phyloP scores from a whole-genome alignment of 1,140 invertebrate species.

The Heterodera schachtii region DNA sequence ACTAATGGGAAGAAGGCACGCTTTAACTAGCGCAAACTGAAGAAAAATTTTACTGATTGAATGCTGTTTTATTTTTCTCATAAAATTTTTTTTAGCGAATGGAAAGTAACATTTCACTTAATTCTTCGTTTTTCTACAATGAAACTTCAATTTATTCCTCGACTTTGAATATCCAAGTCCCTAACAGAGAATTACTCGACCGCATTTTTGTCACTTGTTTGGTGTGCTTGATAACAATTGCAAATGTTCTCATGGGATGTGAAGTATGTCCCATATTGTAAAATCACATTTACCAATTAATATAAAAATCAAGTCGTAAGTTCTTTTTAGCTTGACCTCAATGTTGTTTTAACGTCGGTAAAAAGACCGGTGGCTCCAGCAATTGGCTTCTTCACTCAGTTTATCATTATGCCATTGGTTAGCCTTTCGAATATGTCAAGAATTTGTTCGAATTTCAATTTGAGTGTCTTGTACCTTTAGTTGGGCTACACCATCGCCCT shows the following conservation, averaged over 20 bases:
- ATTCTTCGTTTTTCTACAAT: slow-evolving; percentile 65
- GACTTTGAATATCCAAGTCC: slow-evolving; percentile 3
- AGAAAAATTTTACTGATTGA: background rate
- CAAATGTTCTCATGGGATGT: slow-evolving; percentile 91
- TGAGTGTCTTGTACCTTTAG: slow-evolving; percentile 67
- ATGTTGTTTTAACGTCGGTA: slow-evolving; percentile 74
- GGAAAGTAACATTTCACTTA: slow-evolving; percentile 5
- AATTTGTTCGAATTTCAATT: background rate
- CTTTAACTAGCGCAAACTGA: background rate
- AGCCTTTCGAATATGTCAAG: background rate
- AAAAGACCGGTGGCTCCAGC: slow-evolving; percentile 79
- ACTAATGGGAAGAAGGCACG: background rate
- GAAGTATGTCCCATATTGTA: slow-evolving; percentile 70
- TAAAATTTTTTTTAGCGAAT: background rate
- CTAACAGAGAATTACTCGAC: slow-evolving; percentile 72
- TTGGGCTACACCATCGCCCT: slow-evolving; percentile 77
- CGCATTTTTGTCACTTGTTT: slow-evolving; percentile 78
- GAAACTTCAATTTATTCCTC: background rate
- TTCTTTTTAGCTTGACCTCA: slow-evolving; percentile 66
- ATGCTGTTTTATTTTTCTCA: too few species aligned
- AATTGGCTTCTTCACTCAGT: slow-evolving; percentile 82
- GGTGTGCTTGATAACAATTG: slow-evolving; percentile 77
- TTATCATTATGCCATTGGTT: slow-evolving; percentile 85
- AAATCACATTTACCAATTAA: background rate
- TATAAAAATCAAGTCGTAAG: background rate